Evolutionary conservation across 2,888 invertebrate genomes (phyloP).

Genomic region (Abscondita cerata): DNA sequence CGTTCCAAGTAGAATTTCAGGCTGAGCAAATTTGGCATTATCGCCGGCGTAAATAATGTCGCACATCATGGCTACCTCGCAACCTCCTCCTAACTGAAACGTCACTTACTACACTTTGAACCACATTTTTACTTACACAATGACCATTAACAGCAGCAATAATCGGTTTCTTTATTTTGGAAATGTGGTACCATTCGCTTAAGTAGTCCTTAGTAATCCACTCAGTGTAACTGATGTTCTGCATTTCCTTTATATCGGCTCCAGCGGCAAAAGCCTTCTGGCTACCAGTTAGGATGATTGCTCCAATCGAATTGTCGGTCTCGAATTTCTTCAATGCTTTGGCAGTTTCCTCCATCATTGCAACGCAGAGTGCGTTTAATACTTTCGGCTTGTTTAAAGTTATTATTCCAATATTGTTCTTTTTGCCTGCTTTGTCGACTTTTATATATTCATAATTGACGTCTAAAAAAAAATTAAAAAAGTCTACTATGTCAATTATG

Average conservation of each 20-base stretch:
- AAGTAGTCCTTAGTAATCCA: constrained; percentile 80
- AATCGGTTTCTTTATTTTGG: constrained; percentile 84
- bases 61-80: constrained; percentile 99
- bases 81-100: constrained; percentile 90
- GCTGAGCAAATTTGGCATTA: constrained; percentile 97
- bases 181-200: constrained; percentile 83
- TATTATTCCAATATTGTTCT: constrained; percentile 91
- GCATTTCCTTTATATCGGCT: constrained; percentile 98
- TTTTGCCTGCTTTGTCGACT: constrained; percentile 80
- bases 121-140: constrained; percentile 77
- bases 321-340: constrained; percentile 75
- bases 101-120: no score
- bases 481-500: no score
- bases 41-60: constrained; percentile 99
- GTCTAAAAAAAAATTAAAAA: no score
- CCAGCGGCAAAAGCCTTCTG: constrained; percentile 83
- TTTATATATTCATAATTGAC: constrained; percentile 81
- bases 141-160: constrained; percentile 99
- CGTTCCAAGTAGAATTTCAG: constrained; percentile 96
- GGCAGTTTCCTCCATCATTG: constrained; percentile 84
- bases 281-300: constrained; percentile 90
- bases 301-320: constrained; percentile 75
- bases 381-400: constrained; percentile 95
- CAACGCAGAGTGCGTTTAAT: constrained; percentile 92
- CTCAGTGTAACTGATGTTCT: constrained; percentile 74